Evolutionary conservation across 2,888 invertebrate species (phyloP).

Genomic region (Sicus ferrugineus): DNA sequence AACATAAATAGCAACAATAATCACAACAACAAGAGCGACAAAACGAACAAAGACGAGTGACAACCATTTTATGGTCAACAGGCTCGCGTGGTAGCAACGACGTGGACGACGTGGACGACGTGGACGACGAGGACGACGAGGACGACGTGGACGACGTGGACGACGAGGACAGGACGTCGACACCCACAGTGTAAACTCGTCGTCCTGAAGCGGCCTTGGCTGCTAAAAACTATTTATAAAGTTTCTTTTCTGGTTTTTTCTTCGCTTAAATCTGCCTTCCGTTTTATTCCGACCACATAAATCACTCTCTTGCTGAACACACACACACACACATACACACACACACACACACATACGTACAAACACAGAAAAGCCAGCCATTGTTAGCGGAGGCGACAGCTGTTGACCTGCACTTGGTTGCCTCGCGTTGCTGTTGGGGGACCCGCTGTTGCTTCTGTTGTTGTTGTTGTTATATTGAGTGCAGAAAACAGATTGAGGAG

Average conservation of each 20-base stretch:
- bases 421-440: too few relatives aligned
- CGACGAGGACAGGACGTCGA: too few relatives aligned
- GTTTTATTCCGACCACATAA: constrained; percentile 11
- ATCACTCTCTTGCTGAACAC: constrained; percentile 29
- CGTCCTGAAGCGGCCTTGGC: too few relatives aligned
- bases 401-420: neutral
- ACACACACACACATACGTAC: constrained; percentile 3
- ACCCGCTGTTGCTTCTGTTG: neutral
- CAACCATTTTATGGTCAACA: constrained; percentile 14
- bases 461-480: too few relatives aligned
- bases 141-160: neutral
- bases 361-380: neutral
- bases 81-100: constrained; percentile 27
- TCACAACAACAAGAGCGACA: constrained; percentile 33
- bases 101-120: constrained; percentile 18
- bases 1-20: constrained; percentile 36
- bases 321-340: constrained; percentile 32
- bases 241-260: neutral
- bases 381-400: neutral
- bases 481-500: too few relatives aligned
- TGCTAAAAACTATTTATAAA: neutral
- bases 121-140: constrained; percentile 17
- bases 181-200: too few relatives aligned
- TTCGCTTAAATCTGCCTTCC: neutral
- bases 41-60: constrained; percentile 2